These are phyloP conservation scores for Pseudomyrmex sp. DNA, from an alignment of 1,140 invertebrate genomes.

Conservation along the genomic window DNA sequence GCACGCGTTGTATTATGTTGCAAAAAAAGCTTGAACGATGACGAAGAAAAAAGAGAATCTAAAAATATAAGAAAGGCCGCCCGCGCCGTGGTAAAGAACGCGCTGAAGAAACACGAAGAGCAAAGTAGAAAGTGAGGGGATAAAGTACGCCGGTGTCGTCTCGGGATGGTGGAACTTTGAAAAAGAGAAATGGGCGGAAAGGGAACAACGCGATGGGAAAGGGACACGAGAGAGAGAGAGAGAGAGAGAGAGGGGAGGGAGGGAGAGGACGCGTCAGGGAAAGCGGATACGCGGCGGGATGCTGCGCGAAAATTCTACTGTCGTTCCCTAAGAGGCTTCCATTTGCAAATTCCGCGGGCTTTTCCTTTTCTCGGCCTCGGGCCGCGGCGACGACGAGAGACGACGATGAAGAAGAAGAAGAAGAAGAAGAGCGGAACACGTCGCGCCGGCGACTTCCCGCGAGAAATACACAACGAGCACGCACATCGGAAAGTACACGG, in stretches of 20 bases:
- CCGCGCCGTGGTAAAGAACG: neutral
- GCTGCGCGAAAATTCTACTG: constrained; percentile 49
- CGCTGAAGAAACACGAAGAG: constrained; percentile 25
- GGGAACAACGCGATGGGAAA: neutral
- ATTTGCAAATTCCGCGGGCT: constrained; percentile 46
- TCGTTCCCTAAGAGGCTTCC: constrained; percentile 51
- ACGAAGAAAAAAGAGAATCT: neutral
- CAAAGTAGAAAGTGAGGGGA: constrained; percentile 56
- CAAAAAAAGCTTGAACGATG: constrained; percentile 19
- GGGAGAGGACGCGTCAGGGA: neutral
- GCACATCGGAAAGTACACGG: neutral
- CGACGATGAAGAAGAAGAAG: no score
- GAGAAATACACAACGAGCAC: neutral
- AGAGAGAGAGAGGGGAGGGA: neutral
- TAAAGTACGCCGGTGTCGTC: constrained; percentile 38
- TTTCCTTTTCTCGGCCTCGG: constrained; percentile 29
- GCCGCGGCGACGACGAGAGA: neutral
- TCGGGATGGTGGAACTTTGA: constrained; percentile 35
- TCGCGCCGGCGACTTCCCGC: constrained; percentile 8
- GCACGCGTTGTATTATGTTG: neutral
- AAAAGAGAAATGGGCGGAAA: constrained; percentile 44
- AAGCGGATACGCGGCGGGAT: constrained; percentile 52
- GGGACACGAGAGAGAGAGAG: neutral
- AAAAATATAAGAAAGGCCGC: neutral
- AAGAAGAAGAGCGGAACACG: neutral